Evolutionary conservation across 2,797 vertebrate species (phyloP).

Genomic region (Sebastes miniatus): DNA sequence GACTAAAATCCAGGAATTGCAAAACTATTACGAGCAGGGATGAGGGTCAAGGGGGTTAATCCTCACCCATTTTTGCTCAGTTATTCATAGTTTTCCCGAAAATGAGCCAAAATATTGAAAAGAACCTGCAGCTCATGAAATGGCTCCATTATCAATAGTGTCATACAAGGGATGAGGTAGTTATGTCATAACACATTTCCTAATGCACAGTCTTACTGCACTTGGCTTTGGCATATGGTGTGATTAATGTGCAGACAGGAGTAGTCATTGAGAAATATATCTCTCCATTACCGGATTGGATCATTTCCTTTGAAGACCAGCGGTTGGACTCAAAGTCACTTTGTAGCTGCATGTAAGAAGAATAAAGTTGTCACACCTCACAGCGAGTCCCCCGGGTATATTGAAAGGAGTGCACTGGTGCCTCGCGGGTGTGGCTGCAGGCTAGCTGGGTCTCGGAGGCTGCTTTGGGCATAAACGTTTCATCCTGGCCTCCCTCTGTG

Average conservation of each 20-base stretch:
- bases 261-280: constrained; percentile 40
- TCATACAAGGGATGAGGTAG: constrained; percentile 19
- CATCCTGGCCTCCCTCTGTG: constrained; percentile 54
- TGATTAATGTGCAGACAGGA: constrained; percentile 47
- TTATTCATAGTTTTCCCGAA: constrained; percentile 8
- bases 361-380: constrained; percentile 55
- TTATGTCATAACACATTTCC: constrained; percentile 17
- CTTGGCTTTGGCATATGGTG: constrained; percentile 14
- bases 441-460: constrained; percentile 58
- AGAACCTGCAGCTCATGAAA: constrained; percentile 6
- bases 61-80: background rate
- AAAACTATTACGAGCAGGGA: background rate
- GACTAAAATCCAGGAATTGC: background rate
- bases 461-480: constrained; percentile 65
- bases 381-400: constrained; percentile 42
- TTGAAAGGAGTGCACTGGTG: constrained; percentile 36
- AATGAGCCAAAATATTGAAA: constrained; percentile 1
- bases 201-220: constrained; percentile 23
- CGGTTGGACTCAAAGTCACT: constrained; percentile 43
- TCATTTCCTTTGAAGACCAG: constrained; percentile 47
- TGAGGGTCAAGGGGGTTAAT: constrained; percentile 3
- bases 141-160: background rate
- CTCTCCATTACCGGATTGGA: constrained; percentile 56
- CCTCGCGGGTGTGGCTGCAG: constrained; percentile 67
- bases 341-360: constrained; percentile 32